Evolutionary conservation across 2,797 vertebrate species (phyloP).

Genomic region (Hybognathus amarus): DNA sequence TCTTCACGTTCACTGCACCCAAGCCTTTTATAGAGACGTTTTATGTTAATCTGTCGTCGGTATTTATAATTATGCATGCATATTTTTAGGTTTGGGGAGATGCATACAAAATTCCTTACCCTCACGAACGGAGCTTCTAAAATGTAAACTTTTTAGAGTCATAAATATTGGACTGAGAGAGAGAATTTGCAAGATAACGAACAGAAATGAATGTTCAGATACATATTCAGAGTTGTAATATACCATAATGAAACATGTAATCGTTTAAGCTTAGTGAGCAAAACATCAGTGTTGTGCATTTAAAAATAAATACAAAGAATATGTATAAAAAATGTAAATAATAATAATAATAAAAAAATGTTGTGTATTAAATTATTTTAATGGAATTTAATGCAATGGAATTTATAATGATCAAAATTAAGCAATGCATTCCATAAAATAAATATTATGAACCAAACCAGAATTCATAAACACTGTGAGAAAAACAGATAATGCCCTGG

Average conservation of each 20-base stretch:
- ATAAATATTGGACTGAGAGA: not conserved
- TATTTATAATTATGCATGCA: not conserved
- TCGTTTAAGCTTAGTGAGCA: not conserved
- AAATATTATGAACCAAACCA: not conserved
- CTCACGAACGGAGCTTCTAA: not conserved
- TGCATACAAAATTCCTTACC: not conserved
- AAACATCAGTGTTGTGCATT: not conserved
- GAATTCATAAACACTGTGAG: not conserved
- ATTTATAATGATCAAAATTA: not conserved
- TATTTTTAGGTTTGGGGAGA: not conserved
- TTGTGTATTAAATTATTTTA: no score
- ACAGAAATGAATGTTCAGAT: not conserved
- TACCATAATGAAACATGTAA: not conserved
- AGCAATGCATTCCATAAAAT: not conserved
- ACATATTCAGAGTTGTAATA: not conserved
- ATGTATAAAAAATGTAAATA: not conserved
- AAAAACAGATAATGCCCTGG: not conserved
- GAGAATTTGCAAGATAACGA: not conserved
- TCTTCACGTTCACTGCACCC: slow-evolving; percentile 59
- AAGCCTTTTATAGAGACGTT: not conserved
- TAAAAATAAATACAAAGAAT: not conserved
- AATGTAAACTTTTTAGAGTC: not conserved
- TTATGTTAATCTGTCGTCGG: not conserved
- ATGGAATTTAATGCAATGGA: not conserved
- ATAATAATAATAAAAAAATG: not conserved